phyloP scores from a whole-genome alignment of 1,140 invertebrate genomes.

The Sesamia nonagrioides region DNA sequence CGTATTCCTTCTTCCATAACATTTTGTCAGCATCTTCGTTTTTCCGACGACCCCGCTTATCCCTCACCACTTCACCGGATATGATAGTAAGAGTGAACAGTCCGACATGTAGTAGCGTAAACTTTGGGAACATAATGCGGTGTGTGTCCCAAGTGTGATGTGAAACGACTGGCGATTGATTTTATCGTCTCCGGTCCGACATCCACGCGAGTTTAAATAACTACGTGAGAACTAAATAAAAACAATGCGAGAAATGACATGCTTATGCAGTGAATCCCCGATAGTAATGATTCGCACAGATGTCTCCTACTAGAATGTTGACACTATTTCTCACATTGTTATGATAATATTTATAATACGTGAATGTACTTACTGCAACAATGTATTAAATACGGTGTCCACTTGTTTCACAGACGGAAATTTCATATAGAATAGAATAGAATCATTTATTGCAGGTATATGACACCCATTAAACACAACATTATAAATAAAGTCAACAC shows the following conservation, averaged over 20 bases:
- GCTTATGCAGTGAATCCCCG: slow-evolving; percentile 51
- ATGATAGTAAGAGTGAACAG: slow-evolving; percentile 57
- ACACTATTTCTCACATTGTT: slow-evolving; percentile 10
- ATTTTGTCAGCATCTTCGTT: slow-evolving; percentile 66
- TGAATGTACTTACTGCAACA: not conserved
- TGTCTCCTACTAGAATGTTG: slow-evolving; percentile 24
- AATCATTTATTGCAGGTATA: not conserved
- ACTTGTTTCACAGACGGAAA: too few relatives aligned
- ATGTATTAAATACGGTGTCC: too few relatives aligned
- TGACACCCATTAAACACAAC: too few relatives aligned
- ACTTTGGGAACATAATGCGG: slow-evolving; percentile 64
- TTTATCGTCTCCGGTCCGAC: slow-evolving; percentile 36
- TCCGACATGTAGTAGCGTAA: slow-evolving; percentile 51
- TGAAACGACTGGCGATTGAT: slow-evolving; percentile 61
- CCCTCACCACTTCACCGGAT: slow-evolving; percentile 56
- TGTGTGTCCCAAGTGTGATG: slow-evolving; percentile 59
- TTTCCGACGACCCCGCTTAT: slow-evolving; percentile 61
- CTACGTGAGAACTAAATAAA: slow-evolving; percentile 59
- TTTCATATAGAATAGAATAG: too few relatives aligned
- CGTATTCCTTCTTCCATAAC: slow-evolving; percentile 80
- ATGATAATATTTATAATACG: slow-evolving; percentile 40
- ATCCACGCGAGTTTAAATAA: slow-evolving; percentile 63
- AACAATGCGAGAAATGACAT: slow-evolving; percentile 59
- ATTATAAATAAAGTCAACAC: too few relatives aligned
- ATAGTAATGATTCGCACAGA: slow-evolving; percentile 60